A percentile compares a stretch with the other conserved stretches of the same genome.
These are phyloP conservation scores for Samia ricini DNA, from an alignment of 1,140 invertebrate genomes.

Conservation along the genomic window DNA sequence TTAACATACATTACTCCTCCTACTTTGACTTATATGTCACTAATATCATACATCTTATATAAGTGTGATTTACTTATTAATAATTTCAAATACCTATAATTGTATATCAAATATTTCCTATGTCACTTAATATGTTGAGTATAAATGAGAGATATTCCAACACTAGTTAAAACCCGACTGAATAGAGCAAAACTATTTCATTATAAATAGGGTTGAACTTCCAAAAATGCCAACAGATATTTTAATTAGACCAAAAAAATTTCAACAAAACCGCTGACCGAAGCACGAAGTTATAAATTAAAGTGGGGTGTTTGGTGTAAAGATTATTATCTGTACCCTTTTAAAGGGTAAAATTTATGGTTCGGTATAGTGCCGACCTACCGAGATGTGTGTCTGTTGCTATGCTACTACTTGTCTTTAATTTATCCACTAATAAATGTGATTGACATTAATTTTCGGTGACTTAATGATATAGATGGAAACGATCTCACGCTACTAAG, in stretches of 20 bases:
- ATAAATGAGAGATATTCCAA: background rate
- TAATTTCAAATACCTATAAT: too few species aligned
- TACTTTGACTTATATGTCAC: too few species aligned
- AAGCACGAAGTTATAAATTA: constrained; percentile 54
- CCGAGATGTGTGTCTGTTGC: constrained; percentile 33
- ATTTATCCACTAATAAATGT: constrained; percentile 66
- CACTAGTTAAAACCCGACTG: background rate
- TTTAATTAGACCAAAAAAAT: constrained; percentile 67
- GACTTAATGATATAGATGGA: constrained; percentile 43
- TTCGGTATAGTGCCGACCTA: constrained; percentile 24
- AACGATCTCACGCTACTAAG: constrained; percentile 6
- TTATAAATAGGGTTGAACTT: constrained; percentile 7
- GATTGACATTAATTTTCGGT: constrained; percentile 66
- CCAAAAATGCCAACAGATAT: constrained; percentile 29
- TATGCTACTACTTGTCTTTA: constrained; percentile 66
- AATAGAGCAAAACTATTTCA: background rate
- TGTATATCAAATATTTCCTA: too few species aligned
- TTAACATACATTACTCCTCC: too few species aligned
- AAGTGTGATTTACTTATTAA: too few species aligned
- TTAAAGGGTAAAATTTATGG: constrained; percentile 52
- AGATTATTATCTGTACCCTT: constrained; percentile 52
- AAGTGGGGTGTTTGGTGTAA: constrained; percentile 30
- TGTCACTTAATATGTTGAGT: too few species aligned
- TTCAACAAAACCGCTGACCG: constrained; percentile 53
- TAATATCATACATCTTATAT: too few species aligned